These are phyloP conservation scores for Eupithecia vulgata DNA, from an alignment of 2,888 invertebrate genomes.

Conservation along the genomic window DNA sequence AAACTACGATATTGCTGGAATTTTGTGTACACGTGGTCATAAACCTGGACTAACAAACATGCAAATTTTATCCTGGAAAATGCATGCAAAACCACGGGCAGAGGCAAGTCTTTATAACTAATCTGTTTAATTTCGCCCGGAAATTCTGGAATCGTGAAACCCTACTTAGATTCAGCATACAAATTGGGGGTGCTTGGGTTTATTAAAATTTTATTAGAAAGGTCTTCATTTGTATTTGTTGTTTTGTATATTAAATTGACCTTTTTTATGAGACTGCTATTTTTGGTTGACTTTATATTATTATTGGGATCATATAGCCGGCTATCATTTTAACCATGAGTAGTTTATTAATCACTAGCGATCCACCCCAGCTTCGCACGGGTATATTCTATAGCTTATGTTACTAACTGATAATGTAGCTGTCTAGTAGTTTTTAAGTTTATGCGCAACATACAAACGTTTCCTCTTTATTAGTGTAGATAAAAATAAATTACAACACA, in stretches of 20 bases:
- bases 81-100: neutral
- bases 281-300: neutral
- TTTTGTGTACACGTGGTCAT: neutral
- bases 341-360: no score
- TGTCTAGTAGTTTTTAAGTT: no score
- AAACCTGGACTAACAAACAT: neutral
- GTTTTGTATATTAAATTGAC: constrained; percentile 25
- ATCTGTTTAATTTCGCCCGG: constrained; percentile 38
- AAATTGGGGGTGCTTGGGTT: constrained; percentile 40
- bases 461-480: no score
- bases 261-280: constrained; percentile 4
- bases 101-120: constrained; percentile 28
- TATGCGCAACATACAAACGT: no score
- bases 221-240: constrained; percentile 35
- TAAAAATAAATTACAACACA: no score
- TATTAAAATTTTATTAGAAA: constrained; percentile 42
- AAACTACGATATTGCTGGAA: neutral
- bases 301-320: neutral
- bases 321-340: neutral
- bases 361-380: no score
- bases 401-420: no score
- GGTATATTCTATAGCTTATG: no score
- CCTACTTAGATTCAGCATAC: constrained; percentile 41
- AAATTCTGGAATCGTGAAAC: constrained; percentile 31
- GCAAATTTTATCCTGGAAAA: neutral